Conservation (phyloP, 2,113 vertebrate genomes). For the Grallaria varia region DNA sequence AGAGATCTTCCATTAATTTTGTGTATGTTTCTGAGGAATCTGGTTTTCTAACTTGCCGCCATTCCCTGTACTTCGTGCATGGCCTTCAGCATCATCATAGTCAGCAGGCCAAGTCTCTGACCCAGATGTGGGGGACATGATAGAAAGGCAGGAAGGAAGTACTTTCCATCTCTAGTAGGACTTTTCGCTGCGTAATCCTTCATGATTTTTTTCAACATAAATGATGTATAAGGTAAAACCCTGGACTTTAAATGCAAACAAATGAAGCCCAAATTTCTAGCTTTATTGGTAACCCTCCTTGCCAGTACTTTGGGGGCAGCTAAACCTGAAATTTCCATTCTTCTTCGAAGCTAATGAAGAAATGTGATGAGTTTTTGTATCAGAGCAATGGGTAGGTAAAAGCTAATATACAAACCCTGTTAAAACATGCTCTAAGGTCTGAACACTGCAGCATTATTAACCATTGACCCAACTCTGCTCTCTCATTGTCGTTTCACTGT, state of each 20-base stretch:
- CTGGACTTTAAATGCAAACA: not conserved
- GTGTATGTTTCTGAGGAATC: not conserved
- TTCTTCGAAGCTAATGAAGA: constrained; percentile 7
- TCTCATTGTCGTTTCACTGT: not conserved
- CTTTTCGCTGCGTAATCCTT: not conserved
- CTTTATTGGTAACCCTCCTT: not conserved
- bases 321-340: constrained; percentile 3
- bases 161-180: not conserved
- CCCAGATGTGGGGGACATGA: not conserved
- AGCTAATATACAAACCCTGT: not conserved
- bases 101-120: not conserved
- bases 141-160: not conserved
- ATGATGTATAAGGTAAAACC: not conserved
- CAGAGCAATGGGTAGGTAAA: not conserved
- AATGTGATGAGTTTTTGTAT: not conserved
- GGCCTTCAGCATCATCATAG: not conserved
- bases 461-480: not conserved
- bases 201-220: not conserved
- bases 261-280: not conserved
- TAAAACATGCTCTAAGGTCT: constrained; percentile 19
- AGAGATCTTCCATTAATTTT: not conserved
- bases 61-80: not conserved
- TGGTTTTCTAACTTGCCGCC: not conserved
- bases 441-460: constrained; percentile 30
- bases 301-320: not conserved